Evolutionary conservation across 2,888 invertebrate species (phyloP), one percentile per base, ranked within the genome.

Genomic region (Euzetes globulus): DNA sequence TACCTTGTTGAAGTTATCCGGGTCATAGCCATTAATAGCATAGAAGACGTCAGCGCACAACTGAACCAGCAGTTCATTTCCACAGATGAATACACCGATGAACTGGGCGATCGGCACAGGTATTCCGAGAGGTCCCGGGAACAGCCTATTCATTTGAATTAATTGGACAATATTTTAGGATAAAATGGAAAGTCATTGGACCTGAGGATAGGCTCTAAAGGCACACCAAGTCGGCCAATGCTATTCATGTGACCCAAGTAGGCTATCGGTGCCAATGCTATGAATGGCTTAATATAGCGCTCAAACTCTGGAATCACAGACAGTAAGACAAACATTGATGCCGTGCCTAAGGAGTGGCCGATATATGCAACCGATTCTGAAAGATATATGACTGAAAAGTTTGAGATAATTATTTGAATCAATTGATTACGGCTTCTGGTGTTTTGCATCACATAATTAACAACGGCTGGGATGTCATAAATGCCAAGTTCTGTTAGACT

Each of bases 291-390:
- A 15, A 73, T 19, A 6, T 6, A 19, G 50, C 29, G 6, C 3
- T 68, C 73, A 13, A 33, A 47, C 29, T 73, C 73, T 1, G 73
- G 73, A 33, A 15, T 73, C 73, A 73, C n/a, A 68, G 73, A 73
- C 19, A 65, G 73, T 5, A 73, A 55, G 15, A 52, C 37, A 73
- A 73, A 73, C 73, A 73, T 73, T 45, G 33, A 41, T 65, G 63
- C 50, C 45, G 73, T 73, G 4, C 68, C 73, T 22, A 73, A 15
- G 11, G 73, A 73, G 19, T 73, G 73, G 0, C 41, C 73, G 15
- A 73, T 45, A 19, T 68, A 73, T 19, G 25, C n/a, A 0, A 73
- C 1, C 1, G 73, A 41, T 6, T 41, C 73, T 73, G 7, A 22
- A 25, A 47, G 17, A 47, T 47, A 47, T n/a, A n/a, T n/a, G 15